Percentiles rank a stretch among this genome's conserved stretches.
Conservation (phyloP, 2,113 vertebrate genomes). For the Cyprinodon tularosa region DNA sequence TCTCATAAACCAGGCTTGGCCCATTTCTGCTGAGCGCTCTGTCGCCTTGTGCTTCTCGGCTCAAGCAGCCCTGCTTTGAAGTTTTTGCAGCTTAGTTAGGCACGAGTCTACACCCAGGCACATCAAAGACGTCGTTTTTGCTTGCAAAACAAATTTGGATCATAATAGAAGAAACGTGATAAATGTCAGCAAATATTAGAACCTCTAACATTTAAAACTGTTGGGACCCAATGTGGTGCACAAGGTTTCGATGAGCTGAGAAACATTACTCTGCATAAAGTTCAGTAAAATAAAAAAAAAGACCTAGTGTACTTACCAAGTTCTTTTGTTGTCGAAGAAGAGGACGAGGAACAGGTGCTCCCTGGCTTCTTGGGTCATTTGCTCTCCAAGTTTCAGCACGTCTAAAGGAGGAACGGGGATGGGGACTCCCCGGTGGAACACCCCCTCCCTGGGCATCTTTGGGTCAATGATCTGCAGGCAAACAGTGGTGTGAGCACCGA, state of each 20-base stretch:
- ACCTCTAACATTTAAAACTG: neutral
- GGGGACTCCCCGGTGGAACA: constrained; percentile 96
- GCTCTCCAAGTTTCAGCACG: constrained; percentile 97
- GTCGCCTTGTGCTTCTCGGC: neutral
- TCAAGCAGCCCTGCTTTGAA: constrained; percentile 37
- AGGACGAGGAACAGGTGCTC: constrained; percentile 98
- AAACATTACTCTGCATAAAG: neutral
- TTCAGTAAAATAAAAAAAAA: neutral
- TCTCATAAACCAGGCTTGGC: constrained; percentile 52
- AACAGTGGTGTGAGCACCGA: neutral
- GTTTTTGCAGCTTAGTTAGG: neutral
- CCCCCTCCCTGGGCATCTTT: constrained; percentile 98
- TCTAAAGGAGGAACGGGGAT: constrained; percentile 96
- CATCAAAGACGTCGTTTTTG: neutral
- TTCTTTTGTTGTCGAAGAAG: constrained; percentile 99
- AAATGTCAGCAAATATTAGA: neutral
- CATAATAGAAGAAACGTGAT: neutral
- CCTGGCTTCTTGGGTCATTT: constrained; percentile 98
- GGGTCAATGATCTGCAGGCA: constrained; percentile 93
- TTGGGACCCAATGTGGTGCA: too few relatives aligned
- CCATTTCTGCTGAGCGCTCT: constrained; percentile 52
- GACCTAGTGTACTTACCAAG: constrained; percentile 85
- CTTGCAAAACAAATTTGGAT: neutral
- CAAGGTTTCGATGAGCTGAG: neutral
- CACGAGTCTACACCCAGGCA: constrained; percentile 21